phyloP scores from a whole-genome alignment of 2,888 invertebrate genomes.

The Phyllotreta striolata region DNA sequence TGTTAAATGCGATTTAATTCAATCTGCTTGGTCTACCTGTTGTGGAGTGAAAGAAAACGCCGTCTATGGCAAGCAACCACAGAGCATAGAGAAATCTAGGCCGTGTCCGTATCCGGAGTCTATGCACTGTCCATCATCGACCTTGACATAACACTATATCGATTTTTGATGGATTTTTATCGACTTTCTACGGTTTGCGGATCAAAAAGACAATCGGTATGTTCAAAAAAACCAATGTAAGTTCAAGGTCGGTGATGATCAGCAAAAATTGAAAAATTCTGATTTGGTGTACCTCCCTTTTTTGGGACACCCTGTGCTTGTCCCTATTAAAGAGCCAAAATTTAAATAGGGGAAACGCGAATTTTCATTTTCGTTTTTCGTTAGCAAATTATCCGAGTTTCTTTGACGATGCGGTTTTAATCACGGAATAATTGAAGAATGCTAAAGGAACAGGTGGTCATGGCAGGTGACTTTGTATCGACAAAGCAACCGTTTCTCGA shows the following conservation, averaged over 20 bases:
- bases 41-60: constrained; percentile 13
- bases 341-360: background rate
- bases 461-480: constrained; percentile 30
- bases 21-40: background rate
- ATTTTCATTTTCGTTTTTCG: constrained; percentile 21
- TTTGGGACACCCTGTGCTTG: too few species aligned
- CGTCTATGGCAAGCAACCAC: constrained; percentile 30
- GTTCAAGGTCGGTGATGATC: constrained; percentile 9
- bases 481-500: constrained; percentile 35
- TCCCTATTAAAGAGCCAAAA: too few species aligned
- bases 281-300: background rate
- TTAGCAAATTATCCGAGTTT: constrained; percentile 19
- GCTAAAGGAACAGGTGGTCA: constrained; percentile 34
- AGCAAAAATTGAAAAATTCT: background rate
- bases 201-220: constrained; percentile 6
- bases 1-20: too few species aligned
- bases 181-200: constrained; percentile 44
- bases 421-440: constrained; percentile 32
- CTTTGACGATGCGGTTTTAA: constrained; percentile 26
- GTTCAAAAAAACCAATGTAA: background rate
- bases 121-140: constrained; percentile 46
- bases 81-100: constrained; percentile 46
- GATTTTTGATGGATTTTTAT: constrained; percentile 47
- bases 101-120: constrained; percentile 48
- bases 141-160: constrained; percentile 47